Base-by-base conservation (phyloP, 2,113 vertebrate species). In the Taurulus bubalis region DNA sequence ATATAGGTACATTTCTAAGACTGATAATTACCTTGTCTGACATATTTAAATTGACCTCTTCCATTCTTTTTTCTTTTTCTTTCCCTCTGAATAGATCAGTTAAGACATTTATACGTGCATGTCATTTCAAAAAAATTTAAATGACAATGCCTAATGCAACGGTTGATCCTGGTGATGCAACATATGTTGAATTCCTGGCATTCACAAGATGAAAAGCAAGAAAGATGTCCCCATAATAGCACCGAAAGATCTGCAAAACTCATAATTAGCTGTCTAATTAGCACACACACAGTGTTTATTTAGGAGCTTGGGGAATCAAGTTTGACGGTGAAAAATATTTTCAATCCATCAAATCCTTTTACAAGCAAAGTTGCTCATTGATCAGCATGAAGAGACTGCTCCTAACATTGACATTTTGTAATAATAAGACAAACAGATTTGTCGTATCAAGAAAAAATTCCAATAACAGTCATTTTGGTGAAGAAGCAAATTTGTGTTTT, bases 191-290 rank as follows among this genome's bases (percentile, higher is more conserved):
- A 82, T 73, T 82, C 22, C 67, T 66, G 20, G 8, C 34, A 72
- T 71, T 51, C 68, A 78, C 1, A 68, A 47, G 30, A 56, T 11
- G 60, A 79, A 83, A 32, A 7, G 63, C 38, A 58, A 64, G 26
- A 68, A 32, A 71, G 73, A 3, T 47, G 58, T 42, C 34, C 15
- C 51, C 22, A 53, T 26, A 47, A 63, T 32, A 74, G 56, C 63
- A 30, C 45, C 11, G 12, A 79, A 71, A 69, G 51, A 79, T 38
- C 40, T 3, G 38, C 68, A 79, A 62, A 69, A 55, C 47, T 84
- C 75, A 59, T 79, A 79, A 87, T 82, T 82, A 80, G 58, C 72
- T 53, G 53, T 77, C 53, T 79, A 87, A 89, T 89, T 83, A 87
- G 59, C 47, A 62, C 73, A 70, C n/a, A n/a, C n/a, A 79, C 51